Conservation (phyloP, 1,140 invertebrate species). For the Galendromus occidentalis region DNA sequence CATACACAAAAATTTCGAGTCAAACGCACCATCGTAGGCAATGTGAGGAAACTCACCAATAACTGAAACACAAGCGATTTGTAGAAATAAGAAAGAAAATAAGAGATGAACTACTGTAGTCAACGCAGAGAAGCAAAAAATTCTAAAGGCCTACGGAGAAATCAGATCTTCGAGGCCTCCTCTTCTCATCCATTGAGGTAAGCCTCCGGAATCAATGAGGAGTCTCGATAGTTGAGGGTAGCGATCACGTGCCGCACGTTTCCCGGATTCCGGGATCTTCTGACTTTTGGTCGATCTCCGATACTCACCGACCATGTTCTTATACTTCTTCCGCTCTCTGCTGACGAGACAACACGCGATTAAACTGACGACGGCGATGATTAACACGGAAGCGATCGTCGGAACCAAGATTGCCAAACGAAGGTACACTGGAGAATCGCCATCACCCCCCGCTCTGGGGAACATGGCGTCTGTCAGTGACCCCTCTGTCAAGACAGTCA, state of each 20-base stretch:
- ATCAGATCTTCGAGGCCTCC: no score
- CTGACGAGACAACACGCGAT: constrained; percentile 9
- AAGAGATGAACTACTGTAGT: neutral
- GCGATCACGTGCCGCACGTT: no score
- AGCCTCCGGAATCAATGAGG: no score
- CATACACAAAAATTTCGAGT: no score
- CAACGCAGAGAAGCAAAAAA: no score
- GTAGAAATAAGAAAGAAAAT: neutral
- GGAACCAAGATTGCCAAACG: neutral
- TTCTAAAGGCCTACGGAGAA: no score
- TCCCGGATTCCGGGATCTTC: no score
- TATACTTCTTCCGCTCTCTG: constrained; percentile 5
- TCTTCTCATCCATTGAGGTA: no score
- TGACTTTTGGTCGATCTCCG: neutral
- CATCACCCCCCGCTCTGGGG: neutral
- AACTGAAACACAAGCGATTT: constrained; percentile 5
- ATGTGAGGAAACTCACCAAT: constrained; percentile 11
- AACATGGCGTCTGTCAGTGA: constrained; percentile 6
- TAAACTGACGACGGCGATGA: neutral
- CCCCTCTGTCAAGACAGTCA: constrained; percentile 20
- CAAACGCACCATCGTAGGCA: constrained; percentile 8
- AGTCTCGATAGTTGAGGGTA: no score
- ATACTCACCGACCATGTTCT: constrained; percentile 10
- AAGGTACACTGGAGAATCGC: constrained; percentile 3
- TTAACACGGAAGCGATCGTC: neutral